Percentiles rank a stretch among this genome's conserved stretches.
Conservation (phyloP, 2,888 invertebrate genomes). For the Papilio protenor region DNA sequence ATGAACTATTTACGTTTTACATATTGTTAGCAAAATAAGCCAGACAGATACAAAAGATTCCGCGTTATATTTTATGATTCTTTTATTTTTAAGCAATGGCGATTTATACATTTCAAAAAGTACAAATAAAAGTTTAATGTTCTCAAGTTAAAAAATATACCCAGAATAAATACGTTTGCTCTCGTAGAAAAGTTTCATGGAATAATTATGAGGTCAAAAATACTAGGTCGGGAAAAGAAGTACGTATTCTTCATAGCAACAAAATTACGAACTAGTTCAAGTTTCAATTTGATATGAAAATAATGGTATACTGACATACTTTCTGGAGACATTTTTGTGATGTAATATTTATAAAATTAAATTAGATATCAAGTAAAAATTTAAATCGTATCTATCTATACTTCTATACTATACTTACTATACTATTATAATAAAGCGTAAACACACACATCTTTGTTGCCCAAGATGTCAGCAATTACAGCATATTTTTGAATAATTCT, state of each 20-base stretch:
- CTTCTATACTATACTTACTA: no score
- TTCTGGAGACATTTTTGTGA: not conserved
- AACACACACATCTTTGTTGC: no score
- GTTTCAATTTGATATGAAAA: not conserved
- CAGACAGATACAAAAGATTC: not conserved
- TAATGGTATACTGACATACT: slow-evolving; percentile 20
- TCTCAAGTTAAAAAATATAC: slow-evolving; percentile 14
- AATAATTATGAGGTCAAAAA: slow-evolving; percentile 43
- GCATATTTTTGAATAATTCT: no score
- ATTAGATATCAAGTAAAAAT: not conserved
- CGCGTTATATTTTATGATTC: not conserved
- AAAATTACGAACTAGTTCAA: slow-evolving; percentile 32
- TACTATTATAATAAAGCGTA: no score
- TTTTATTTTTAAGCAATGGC: not conserved
- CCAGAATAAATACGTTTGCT: slow-evolving; percentile 22
- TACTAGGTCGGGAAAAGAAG: slow-evolving; percentile 37
- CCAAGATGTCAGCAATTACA: no score
- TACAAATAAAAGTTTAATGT: not conserved
- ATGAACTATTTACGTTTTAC: not conserved
- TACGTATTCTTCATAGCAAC: slow-evolving; percentile 29
- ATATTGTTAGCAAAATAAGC: not conserved
- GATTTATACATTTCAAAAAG: slow-evolving; percentile 2
- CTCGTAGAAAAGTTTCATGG: slow-evolving; percentile 28
- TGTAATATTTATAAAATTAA: not conserved
- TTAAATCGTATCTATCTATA: no score